Conservation (phyloP, 37 sponge, comb jelly and placozoan species). For the Theonella swinhoei region DNA sequence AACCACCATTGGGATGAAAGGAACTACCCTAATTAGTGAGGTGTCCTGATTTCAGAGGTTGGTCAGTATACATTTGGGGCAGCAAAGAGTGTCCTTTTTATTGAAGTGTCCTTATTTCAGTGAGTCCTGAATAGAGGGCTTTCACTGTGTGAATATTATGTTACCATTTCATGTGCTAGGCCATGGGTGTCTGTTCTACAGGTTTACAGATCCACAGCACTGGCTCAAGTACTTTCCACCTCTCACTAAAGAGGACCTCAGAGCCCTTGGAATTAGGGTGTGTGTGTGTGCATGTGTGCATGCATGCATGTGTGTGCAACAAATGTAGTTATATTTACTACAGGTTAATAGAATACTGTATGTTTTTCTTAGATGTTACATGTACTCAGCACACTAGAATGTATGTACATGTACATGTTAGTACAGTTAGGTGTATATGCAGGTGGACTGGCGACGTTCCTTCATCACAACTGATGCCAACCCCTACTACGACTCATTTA, state of each 20-base stretch:
- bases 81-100: too few relatives aligned
- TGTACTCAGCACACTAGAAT: background rate
- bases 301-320: background rate
- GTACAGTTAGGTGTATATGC: background rate
- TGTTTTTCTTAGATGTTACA: background rate
- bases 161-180: too few relatives aligned
- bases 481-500: constrained; percentile 98
- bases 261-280: constrained; percentile 82
- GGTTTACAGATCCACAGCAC: constrained; percentile 89
- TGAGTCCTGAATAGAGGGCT: too few relatives aligned
- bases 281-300: background rate
- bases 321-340: too few relatives aligned
- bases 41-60: too few relatives aligned
- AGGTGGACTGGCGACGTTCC: constrained; percentile 98
- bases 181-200: background rate
- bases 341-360: too few relatives aligned
- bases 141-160: too few relatives aligned
- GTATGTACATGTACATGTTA: too few relatives aligned
- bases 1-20: too few relatives aligned
- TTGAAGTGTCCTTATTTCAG: too few relatives aligned
- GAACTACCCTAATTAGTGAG: too few relatives aligned
- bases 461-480: constrained; percentile 99
- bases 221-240: constrained; percentile 97
- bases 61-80: too few relatives aligned
- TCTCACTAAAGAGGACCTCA: constrained; percentile 77